These are phyloP conservation scores for Lasaia peninsularis DNA, from an alignment of 1,140 invertebrate species.

Conservation along the genomic window DNA sequence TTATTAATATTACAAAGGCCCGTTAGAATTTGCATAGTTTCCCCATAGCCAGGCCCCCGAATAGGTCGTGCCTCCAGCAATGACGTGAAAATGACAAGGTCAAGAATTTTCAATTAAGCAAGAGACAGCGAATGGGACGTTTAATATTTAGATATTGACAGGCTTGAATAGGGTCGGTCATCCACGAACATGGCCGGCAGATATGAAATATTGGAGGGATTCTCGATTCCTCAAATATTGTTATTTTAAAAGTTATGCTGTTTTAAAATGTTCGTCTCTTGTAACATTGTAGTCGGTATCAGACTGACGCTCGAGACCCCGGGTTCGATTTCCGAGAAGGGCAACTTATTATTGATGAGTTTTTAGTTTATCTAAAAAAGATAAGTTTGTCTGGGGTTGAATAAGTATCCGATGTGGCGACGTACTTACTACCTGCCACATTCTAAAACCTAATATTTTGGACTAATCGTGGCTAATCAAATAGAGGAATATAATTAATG, in stretches of 20 bases:
- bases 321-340: too few relatives aligned
- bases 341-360: too few relatives aligned
- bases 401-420: too few relatives aligned
- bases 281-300: too few relatives aligned
- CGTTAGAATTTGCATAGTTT: constrained; percentile 3
- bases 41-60: not conserved
- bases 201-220: not conserved
- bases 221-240: not conserved
- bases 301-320: too few relatives aligned
- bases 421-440: too few relatives aligned
- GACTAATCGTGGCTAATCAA: too few relatives aligned
- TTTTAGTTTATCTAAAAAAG: too few relatives aligned
- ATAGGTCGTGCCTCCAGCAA: not conserved
- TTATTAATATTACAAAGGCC: not conserved
- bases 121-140: not conserved
- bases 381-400: too few relatives aligned
- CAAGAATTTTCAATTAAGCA: constrained; percentile 13
- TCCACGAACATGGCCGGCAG: not conserved
- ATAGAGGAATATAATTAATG: too few relatives aligned
- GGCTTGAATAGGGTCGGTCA: constrained; percentile 10
- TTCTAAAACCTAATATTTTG: too few relatives aligned
- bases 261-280: too few relatives aligned
- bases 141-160: constrained; percentile 12
- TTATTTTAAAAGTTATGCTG: not conserved
- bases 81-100: not conserved